These are phyloP conservation scores for Catocala fraxini DNA, from an alignment of 2,888 invertebrate species.

Conservation along the genomic window DNA sequence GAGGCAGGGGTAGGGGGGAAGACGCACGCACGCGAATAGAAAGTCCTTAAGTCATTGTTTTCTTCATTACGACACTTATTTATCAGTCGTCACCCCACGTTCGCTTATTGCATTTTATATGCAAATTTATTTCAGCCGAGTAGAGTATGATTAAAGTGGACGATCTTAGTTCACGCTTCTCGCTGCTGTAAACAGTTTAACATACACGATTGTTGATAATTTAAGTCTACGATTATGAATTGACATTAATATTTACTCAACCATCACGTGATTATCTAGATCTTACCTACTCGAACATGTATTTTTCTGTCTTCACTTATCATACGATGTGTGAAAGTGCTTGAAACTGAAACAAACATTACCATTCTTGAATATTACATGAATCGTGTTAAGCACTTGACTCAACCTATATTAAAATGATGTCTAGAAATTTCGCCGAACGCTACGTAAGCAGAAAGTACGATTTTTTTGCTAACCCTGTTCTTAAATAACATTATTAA, in stretches of 20 bases:
- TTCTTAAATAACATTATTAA: slow-evolving; percentile 19
- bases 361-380: slow-evolving; percentile 3
- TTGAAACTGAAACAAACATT: slow-evolving; percentile 3
- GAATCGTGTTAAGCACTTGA: background rate
- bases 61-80: slow-evolving; percentile 82
- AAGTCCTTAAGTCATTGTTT: slow-evolving; percentile 82
- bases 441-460: background rate
- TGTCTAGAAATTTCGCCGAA: background rate
- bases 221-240: background rate
- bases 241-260: background rate
- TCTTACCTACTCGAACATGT: no score
- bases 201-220: slow-evolving; percentile 1
- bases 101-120: slow-evolving; percentile 75
- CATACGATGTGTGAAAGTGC: slow-evolving; percentile 1
- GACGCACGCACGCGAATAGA: slow-evolving; percentile 73
- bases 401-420: slow-evolving; percentile 5
- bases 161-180: slow-evolving; percentile 17
- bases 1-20: slow-evolving; percentile 53
- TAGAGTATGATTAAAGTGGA: slow-evolving; percentile 12
- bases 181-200: slow-evolving; percentile 8
- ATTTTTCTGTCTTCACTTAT: background rate
- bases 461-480: background rate
- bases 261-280: background rate
- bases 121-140: slow-evolving; percentile 60
- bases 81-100: slow-evolving; percentile 75